phyloP scores from a whole-genome alignment of 2,888 invertebrate species.

The Ectemnius cavifrons region DNA sequence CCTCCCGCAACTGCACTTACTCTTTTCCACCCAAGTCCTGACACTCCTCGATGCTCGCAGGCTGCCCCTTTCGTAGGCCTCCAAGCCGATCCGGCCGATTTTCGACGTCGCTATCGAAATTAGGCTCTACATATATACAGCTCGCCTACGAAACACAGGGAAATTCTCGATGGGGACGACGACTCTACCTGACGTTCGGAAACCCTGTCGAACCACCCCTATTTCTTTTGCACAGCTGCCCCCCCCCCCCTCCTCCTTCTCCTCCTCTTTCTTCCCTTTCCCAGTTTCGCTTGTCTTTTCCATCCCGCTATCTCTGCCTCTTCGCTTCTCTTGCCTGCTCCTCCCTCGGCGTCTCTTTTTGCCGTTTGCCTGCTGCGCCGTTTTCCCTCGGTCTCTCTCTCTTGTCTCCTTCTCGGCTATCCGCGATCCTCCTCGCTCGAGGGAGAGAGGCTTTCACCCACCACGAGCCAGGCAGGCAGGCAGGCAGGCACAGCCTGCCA shows the following conservation, averaged over 20 bases:
- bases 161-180: conserved; percentile 57
- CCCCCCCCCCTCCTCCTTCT: neutral
- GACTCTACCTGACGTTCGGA: conserved; percentile 11
- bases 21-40: conserved; percentile 28
- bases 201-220: conserved; percentile 12
- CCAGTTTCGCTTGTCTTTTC: conserved; percentile 1
- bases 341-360: conserved; percentile 6
- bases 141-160: conserved; percentile 63
- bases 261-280: neutral
- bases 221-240: neutral
- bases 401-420: neutral
- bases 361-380: no score
- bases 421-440: conserved; percentile 17
- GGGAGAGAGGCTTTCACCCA: neutral
- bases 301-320: neutral
- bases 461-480: no score
- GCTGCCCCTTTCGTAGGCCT: conserved; percentile 31
- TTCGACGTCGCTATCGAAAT: conserved; percentile 52
- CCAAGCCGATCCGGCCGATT: conserved; percentile 31
- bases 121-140: conserved; percentile 48
- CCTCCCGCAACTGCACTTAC: neutral
- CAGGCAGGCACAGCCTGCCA: neutral
- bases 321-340: conserved; percentile 6
- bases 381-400: conserved; percentile 15
- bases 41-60: neutral